Evolutionary conservation across 1,140 invertebrate genomes (phyloP).

Genomic region (Chymomyza costata): DNA sequence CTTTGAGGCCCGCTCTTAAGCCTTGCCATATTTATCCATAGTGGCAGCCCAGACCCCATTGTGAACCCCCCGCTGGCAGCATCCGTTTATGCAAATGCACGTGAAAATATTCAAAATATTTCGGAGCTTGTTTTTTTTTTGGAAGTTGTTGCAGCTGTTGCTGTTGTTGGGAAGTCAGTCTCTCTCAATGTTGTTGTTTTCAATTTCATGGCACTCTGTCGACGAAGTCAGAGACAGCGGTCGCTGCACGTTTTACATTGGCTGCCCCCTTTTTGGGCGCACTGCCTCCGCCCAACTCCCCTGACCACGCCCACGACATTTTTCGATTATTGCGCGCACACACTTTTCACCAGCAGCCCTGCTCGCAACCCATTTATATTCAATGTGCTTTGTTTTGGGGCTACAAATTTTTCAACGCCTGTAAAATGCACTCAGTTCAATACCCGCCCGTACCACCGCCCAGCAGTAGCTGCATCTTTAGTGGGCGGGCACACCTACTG

Average conservation of each 20-base stretch:
- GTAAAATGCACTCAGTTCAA: constrained; percentile 50
- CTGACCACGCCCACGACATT: constrained; percentile 35
- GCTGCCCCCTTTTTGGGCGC: background rate
- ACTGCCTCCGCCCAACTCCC: constrained; percentile 3
- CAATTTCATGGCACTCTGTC: constrained; percentile 41
- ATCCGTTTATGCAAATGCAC: constrained; percentile 63
- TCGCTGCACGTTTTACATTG: no score
- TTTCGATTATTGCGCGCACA: constrained; percentile 69
- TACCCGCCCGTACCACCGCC: background rate
- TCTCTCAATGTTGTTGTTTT: constrained; percentile 42
- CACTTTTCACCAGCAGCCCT: constrained; percentile 42
- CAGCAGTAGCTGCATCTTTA: background rate
- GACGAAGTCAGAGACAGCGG: constrained; percentile 14
- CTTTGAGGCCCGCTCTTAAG: background rate
- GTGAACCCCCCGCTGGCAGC: background rate
- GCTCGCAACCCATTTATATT: constrained; percentile 15
- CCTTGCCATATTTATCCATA: no score
- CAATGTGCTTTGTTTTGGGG: constrained; percentile 52
- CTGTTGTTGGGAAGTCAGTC: no score
- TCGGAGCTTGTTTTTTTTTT: constrained; percentile 24
- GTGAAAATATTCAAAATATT: constrained; percentile 73
- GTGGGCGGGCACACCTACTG: no score
- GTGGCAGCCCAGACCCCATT: background rate
- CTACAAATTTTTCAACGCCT: constrained; percentile 62
- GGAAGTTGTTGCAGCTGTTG: constrained; percentile 11